Percentiles rank a stretch among this genome's conserved stretches.
These are phyloP conservation scores for Adelognathus sp. DNA, from an alignment of 2,888 invertebrate species.

Conservation along the genomic window DNA sequence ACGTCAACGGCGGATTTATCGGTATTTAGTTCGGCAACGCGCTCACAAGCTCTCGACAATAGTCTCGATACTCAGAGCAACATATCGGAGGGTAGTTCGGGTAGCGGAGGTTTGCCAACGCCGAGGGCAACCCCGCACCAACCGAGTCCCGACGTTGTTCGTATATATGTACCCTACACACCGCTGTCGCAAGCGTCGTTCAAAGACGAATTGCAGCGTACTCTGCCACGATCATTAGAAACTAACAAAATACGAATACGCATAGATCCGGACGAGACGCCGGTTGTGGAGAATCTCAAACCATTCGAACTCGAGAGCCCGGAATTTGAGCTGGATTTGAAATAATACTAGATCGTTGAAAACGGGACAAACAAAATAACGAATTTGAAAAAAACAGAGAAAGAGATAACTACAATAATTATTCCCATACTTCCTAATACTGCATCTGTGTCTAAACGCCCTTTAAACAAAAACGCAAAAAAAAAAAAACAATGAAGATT, in stretches of 20 bases:
- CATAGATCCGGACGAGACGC: slow-evolving; percentile 87
- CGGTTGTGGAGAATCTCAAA: slow-evolving; percentile 81
- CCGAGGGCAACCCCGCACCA: slow-evolving; percentile 87
- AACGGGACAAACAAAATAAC: slow-evolving; percentile 9
- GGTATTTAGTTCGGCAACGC: slow-evolving; percentile 88
- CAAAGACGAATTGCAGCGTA: slow-evolving; percentile 82
- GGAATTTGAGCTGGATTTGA: slow-evolving; percentile 77
- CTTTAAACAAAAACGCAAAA: slow-evolving; percentile 27
- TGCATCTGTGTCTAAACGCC: slow-evolving; percentile 43
- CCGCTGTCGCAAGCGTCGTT: slow-evolving; percentile 84
- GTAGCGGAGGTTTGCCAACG: slow-evolving; percentile 85
- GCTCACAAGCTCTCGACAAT: slow-evolving; percentile 89
- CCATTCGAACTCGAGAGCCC: slow-evolving; percentile 78
- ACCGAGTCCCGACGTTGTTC: slow-evolving; percentile 88
- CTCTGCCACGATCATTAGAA: slow-evolving; percentile 83
- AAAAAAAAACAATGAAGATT: slow-evolving; percentile 22
- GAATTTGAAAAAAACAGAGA: slow-evolving; percentile 2
- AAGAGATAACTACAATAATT: slow-evolving; percentile 43
- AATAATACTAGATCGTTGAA: slow-evolving; percentile 66
- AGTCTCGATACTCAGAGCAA: slow-evolving; percentile 90
- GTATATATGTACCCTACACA: slow-evolving; percentile 91
- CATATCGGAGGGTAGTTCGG: slow-evolving; percentile 87
- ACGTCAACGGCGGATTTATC: slow-evolving; percentile 92
- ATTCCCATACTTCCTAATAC: slow-evolving; percentile 46
- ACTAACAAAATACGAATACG: slow-evolving; percentile 89